Base-by-base conservation (phyloP, 23 tunicate genomes). In the Corella eumyota region DNA sequence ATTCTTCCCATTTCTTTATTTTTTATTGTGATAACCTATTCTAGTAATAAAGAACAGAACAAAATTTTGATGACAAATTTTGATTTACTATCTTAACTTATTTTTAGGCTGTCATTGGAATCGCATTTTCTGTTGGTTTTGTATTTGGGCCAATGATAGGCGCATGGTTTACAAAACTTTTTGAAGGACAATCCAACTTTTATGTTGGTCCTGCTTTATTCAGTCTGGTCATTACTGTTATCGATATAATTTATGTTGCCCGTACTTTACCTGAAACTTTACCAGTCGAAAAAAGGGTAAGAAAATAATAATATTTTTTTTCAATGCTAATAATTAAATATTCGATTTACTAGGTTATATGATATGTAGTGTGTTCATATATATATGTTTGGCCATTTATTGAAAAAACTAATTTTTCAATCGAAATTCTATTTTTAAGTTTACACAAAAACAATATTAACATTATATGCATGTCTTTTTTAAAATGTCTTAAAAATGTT, bases 81-180 rank as follows among this genome's bases (percentile, higher is more conserved):
- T n/a, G n/a, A n/a, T n/a, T n/a, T n/a, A n/a, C n/a, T n/a, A n/a
- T n/a, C n/a, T n/a, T n/a, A n/a, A n/a, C n/a, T n/a, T n/a, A n/a
- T n/a, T n/a, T n/a, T n/a, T n/a, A n/a, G n/a, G n/a, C 97, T 24
- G 69, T 68, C 11, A 68, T 90, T 56, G 97, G 97, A 0, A 49
- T 80, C 33, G 90, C 97, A 11, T 90, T 78, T 74, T 90, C 97
- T 0, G 49, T 90, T 57, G 97, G 87, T 29, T 90, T 90, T 67
- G 77, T 80, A 0, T 61, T 74, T 63, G 97, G 97, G 6, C 97
- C 97, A 33, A 15, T 91, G 59, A 34, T 90, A 30, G 97, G 97
- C 7, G 97, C 97, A 1, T 66, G 69, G 28, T 73, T 90, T 38
- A 45, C 97, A 0, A 68, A 63, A 33, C 19, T 50, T 17, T 44